phyloP scores from a whole-genome alignment of 2,113 vertebrate genomes.

The Pogona vitticeps region DNA sequence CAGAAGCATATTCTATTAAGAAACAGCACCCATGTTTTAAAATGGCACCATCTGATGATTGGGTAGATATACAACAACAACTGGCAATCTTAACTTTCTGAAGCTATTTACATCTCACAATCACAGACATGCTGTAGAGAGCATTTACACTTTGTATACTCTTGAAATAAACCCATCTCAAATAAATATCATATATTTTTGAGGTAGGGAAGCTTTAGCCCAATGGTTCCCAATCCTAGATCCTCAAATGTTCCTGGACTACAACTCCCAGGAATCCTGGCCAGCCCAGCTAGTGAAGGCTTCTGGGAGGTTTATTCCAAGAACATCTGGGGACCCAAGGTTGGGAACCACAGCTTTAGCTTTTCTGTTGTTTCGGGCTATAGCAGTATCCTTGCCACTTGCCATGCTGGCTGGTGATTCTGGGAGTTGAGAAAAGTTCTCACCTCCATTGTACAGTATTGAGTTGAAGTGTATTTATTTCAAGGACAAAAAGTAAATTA shows the following conservation, averaged over 20 bases:
- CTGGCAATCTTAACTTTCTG: background rate
- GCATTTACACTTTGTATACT: background rate
- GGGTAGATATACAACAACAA: background rate
- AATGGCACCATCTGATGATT: conserved; percentile 21
- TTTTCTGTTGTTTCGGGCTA: no score
- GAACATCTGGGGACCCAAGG: no score
- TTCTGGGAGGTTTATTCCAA: no score
- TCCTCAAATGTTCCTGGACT: background rate
- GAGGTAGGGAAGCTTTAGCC: no score
- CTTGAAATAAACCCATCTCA: background rate
- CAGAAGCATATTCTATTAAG: conserved; percentile 90
- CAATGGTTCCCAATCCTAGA: no score
- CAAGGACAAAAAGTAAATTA: background rate
- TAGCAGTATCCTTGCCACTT: background rate
- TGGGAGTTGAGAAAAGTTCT: background rate
- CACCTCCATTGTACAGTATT: background rate
- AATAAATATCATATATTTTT: background rate
- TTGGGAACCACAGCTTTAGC: no score
- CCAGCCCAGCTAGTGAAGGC: no score
- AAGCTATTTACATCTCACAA: background rate
- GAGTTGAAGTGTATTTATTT: background rate
- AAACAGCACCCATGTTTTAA: conserved; percentile 34
- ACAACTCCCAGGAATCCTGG: background rate
- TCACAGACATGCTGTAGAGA: no score
- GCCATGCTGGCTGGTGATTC: background rate